Evolutionary conservation across 2,797 vertebrate species (phyloP).

Genomic region (Pipistrellus pipistrellus): DNA sequence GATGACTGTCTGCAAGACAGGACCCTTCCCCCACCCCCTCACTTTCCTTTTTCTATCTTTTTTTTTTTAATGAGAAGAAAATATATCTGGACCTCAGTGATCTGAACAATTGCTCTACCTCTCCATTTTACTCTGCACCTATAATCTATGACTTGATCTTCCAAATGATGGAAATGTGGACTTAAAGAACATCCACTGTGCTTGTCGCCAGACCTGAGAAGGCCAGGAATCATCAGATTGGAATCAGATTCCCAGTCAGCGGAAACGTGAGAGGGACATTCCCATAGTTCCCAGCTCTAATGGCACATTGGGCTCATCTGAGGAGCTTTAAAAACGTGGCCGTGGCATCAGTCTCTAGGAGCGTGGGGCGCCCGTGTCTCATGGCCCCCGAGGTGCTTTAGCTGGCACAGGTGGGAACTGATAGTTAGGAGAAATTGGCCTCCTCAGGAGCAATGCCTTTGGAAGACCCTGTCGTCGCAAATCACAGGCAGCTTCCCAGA

Average conservation of each 20-base stretch:
- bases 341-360: neutral
- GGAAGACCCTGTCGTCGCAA: neutral
- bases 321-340: neutral
- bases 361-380: neutral
- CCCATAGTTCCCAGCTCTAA: neutral
- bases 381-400: neutral
- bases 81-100: neutral
- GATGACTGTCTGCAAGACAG: neutral
- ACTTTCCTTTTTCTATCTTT: neutral
- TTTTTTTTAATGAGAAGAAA: neutral
- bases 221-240: neutral
- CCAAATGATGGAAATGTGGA: neutral
- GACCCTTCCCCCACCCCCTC: neutral
- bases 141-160: conserved; percentile 2
- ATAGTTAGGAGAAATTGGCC: neutral
- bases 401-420: neutral
- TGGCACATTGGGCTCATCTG: conserved; percentile 22
- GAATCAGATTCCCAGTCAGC: neutral
- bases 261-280: neutral
- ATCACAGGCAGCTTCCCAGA: neutral
- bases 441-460: neutral
- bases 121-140: neutral
- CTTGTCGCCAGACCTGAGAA: neutral
- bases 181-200: neutral
- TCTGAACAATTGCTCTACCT: neutral